These are phyloP conservation scores for Pomacea maculata DNA, from an alignment of 1,140 invertebrate species.

Conservation along the genomic window DNA sequence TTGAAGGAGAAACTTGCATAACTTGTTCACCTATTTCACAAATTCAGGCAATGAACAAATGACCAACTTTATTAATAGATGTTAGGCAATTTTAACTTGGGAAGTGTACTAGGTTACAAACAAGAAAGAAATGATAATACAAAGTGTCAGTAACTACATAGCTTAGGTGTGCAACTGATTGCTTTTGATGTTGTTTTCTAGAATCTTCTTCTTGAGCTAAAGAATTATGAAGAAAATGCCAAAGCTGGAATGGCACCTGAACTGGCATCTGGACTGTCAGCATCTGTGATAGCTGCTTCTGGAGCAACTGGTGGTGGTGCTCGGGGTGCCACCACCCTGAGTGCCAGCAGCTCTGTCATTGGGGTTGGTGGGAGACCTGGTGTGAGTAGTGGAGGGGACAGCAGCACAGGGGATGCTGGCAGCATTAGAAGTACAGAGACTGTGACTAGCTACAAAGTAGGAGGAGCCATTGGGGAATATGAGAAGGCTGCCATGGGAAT, in stretches of 20 bases:
- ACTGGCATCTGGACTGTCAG: constrained; percentile 37
- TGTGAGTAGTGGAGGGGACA: constrained; percentile 31
- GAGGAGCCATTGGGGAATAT: constrained; percentile 43
- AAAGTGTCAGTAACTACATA: too few relatives aligned
- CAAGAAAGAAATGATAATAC: too few relatives aligned
- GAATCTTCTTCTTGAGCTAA: constrained; percentile 81
- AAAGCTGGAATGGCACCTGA: constrained; percentile 31
- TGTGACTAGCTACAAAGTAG: constrained; percentile 25
- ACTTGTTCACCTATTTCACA: too few relatives aligned
- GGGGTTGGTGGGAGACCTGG: constrained; percentile 35
- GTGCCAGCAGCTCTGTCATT: constrained; percentile 9
- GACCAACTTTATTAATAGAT: too few relatives aligned
- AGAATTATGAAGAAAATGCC: constrained; percentile 77
- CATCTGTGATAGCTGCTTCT: constrained; percentile 30
- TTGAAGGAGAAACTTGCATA: too few relatives aligned
- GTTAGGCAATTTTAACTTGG: too few relatives aligned
- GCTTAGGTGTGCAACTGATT: not conserved
- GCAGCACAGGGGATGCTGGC: not conserved
- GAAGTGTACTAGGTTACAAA: too few relatives aligned
- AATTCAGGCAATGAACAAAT: too few relatives aligned
- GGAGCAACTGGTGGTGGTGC: not conserved
- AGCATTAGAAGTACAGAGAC: not conserved
- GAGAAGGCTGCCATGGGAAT: constrained; percentile 66
- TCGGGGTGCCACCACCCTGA: constrained; percentile 14
- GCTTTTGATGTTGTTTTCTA: constrained; percentile 24